These are phyloP conservation scores for Gastrophryne carolinensis DNA, from an alignment of 2,797 vertebrate species.

Conservation along the genomic window DNA sequence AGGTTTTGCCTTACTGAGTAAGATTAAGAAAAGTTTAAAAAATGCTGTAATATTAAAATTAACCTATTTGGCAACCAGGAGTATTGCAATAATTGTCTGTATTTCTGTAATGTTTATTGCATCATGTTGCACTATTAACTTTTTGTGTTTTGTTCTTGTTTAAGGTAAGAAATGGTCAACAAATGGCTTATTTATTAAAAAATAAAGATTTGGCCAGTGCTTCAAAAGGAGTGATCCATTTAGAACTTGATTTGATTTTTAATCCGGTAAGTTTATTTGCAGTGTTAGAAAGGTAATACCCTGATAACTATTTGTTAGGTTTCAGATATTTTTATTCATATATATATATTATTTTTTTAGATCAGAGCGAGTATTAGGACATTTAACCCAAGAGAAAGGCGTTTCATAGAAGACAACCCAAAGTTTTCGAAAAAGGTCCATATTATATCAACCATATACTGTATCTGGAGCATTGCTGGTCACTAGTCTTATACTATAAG, in stretches of 20 bases:
- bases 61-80: too few species aligned
- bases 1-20: too few species aligned
- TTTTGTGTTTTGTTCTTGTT: slow-evolving; percentile 32
- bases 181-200: slow-evolving; percentile 80
- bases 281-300: neutral
- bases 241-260: slow-evolving; percentile 87
- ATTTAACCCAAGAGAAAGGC: slow-evolving; percentile 83
- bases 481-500: too few species aligned
- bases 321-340: neutral
- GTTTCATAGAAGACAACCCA: slow-evolving; percentile 79
- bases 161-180: slow-evolving; percentile 85
- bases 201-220: slow-evolving; percentile 83
- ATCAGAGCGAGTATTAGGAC: slow-evolving; percentile 85
- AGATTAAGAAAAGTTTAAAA: too few species aligned
- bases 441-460: too few species aligned
- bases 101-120: neutral
- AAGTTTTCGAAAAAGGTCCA: slow-evolving; percentile 96
- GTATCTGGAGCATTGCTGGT: too few species aligned
- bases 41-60: too few species aligned
- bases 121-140: neutral
- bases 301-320: neutral
- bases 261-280: slow-evolving; percentile 80
- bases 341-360: slow-evolving; percentile 61
- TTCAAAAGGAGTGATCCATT: slow-evolving; percentile 87
- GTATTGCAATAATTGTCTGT: too few species aligned